Conservation (phyloP, 2,888 invertebrate species). For the Achlya flavicornis region DNA sequence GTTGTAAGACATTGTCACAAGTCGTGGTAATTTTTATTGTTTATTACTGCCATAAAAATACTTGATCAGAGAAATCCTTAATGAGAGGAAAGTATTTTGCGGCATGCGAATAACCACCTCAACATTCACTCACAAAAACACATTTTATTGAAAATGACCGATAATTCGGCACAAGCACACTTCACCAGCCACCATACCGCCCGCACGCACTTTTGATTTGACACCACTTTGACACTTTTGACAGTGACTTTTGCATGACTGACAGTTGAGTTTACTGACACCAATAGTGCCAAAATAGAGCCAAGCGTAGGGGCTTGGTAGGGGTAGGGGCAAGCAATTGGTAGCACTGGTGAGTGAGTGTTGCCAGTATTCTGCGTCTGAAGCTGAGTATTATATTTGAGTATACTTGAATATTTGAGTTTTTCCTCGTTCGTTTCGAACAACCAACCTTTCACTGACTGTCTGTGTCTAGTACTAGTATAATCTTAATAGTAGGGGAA, state of each 20-base stretch:
- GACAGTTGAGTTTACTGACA: not conserved
- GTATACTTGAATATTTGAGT: no score
- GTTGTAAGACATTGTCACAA: conserved; percentile 81
- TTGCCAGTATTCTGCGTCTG: no score
- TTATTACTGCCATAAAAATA: conserved; percentile 36
- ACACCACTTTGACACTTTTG: not conserved
- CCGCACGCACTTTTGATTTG: conserved; percentile 19
- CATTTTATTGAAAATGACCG: conserved; percentile 4
- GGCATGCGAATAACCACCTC: conserved; percentile 14
- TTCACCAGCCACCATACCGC: conserved; percentile 26
- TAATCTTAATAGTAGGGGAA: no score
- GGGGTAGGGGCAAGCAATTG: no score
- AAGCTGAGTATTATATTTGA: no score
- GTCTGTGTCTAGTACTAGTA: no score
- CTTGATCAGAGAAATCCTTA: not conserved
- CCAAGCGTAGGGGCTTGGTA: no score
- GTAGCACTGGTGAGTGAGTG: no score
- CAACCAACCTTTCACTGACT: no score
- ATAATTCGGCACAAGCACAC: conserved; percentile 29
- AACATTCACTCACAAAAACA: conserved; percentile 7
- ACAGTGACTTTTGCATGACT: not conserved
- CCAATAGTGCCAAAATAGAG: no score
- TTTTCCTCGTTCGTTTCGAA: no score
- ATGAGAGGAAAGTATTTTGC: not conserved
- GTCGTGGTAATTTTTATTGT: conserved; percentile 40